Evolutionary conservation across 2,113 vertebrate species (phyloP).

Genomic region (Onychostruthus taczanowskii): DNA sequence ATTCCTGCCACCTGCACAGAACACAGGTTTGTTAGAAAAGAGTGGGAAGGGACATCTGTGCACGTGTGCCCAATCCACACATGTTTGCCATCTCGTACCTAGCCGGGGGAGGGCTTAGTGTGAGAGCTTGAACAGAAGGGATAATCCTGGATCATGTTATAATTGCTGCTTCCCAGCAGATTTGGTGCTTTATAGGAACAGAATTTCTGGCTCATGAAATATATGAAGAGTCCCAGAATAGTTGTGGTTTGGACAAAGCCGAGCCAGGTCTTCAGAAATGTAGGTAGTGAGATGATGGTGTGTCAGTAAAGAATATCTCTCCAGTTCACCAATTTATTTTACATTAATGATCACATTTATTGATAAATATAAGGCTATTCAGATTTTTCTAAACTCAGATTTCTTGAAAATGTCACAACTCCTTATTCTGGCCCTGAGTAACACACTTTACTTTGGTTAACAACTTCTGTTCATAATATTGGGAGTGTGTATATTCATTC

Average conservation of each 20-base stretch:
- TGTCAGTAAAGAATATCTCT: neutral
- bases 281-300: neutral
- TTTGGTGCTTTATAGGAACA: neutral
- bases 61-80: rapidly evolving
- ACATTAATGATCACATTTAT: neutral
- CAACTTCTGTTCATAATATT: neutral
- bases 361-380: neutral
- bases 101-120: neutral
- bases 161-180: neutral
- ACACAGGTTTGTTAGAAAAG: neutral
- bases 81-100: neutral
- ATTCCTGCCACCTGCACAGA: neutral
- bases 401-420: neutral
- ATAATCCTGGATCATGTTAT: neutral
- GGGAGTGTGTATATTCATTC: neutral
- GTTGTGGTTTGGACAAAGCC: neutral
- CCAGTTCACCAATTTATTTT: neutral
- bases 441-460: neutral
- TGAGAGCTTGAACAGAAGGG: neutral
- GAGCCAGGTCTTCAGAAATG: neutral
- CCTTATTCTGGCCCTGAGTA: neutral
- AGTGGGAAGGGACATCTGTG: neutral
- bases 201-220: neutral
- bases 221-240: neutral
- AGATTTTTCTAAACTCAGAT: neutral